Conservation (phyloP, 2,113 vertebrate genomes). For the Pangasianodon hypophthalmus region DNA sequence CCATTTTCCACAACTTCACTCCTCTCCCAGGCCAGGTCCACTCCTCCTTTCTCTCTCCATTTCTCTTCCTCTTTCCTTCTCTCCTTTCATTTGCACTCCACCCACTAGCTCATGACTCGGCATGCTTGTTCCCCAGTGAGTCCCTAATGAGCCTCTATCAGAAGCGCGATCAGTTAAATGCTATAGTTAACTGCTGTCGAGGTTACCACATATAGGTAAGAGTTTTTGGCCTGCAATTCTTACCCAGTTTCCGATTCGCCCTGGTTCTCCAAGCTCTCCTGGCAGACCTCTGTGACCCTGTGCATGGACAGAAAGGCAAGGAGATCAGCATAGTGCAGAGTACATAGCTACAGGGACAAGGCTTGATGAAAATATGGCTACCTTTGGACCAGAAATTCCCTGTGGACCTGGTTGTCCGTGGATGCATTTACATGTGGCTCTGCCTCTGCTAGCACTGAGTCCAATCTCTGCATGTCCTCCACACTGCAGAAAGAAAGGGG, state of each 20-base stretch:
- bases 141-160: conserved; percentile 2
- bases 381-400: conserved; percentile 67
- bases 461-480: conserved; percentile 71
- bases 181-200: neutral
- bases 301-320: conserved; percentile 38
- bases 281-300: conserved; percentile 77
- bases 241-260: conserved; percentile 70
- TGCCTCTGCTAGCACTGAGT: conserved; percentile 64
- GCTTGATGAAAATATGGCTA: conserved; percentile 43
- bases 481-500: conserved; percentile 56
- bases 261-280: conserved; percentile 65
- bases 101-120: neutral
- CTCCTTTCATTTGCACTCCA: conserved; percentile 11
- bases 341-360: neutral
- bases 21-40: conserved; percentile 53
- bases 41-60: conserved; percentile 48
- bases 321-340: neutral
- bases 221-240: conserved; percentile 34
- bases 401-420: conserved; percentile 67
- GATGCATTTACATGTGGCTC: conserved; percentile 65
- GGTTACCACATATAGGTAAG: neutral
- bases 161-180: too few relatives aligned
- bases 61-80: conserved; percentile 49
- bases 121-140: conserved; percentile 23
- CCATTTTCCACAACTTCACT: conserved; percentile 71